Evolutionary conservation across 2,113 vertebrate species (phyloP).

Genomic region (Kryptolebias marmoratus): DNA sequence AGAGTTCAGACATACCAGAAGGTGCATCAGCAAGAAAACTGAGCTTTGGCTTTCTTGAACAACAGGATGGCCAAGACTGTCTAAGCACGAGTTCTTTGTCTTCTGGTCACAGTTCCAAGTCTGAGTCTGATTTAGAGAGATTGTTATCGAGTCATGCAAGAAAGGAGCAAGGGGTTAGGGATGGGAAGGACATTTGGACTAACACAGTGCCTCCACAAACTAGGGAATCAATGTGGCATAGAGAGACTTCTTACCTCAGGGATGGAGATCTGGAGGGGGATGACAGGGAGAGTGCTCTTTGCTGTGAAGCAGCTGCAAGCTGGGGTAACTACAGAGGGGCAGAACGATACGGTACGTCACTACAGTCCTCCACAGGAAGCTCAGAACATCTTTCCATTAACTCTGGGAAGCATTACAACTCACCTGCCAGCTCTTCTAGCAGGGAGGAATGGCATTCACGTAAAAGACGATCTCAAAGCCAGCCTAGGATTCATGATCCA

Average conservation of each 20-base stretch:
- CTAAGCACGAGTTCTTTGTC: conserved; percentile 78
- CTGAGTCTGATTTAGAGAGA: conserved; percentile 72
- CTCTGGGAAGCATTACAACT: conserved; percentile 70
- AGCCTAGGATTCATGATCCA: conserved; percentile 32
- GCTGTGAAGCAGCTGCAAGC: conserved; percentile 46
- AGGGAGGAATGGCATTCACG: conserved; percentile 60
- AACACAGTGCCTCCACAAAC: conserved; percentile 11
- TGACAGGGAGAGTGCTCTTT: conserved; percentile 22
- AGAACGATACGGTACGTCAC: conserved; percentile 21
- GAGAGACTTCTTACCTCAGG: conserved; percentile 54
- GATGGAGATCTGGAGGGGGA: conserved; percentile 38
- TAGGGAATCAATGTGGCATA: conserved; percentile 44
- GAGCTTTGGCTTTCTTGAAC: conserved; percentile 68
- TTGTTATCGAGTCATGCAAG: conserved; percentile 43
- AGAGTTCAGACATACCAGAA: conserved; percentile 71
- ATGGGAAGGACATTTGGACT: conserved; percentile 45
- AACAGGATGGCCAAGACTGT: conserved; percentile 73
- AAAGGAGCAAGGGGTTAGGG: conserved; percentile 27
- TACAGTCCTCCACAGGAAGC: conserved; percentile 48
- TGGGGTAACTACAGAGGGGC: conserved; percentile 59
- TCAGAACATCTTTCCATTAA: conserved; percentile 55
- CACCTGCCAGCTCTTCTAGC: conserved; percentile 66
- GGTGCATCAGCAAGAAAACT: conserved; percentile 59
- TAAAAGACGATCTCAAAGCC: conserved; percentile 45
- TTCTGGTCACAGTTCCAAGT: conserved; percentile 80